Evolutionary conservation across 1,140 invertebrate species (phyloP).

Genomic region (Drosophila albomicans): DNA sequence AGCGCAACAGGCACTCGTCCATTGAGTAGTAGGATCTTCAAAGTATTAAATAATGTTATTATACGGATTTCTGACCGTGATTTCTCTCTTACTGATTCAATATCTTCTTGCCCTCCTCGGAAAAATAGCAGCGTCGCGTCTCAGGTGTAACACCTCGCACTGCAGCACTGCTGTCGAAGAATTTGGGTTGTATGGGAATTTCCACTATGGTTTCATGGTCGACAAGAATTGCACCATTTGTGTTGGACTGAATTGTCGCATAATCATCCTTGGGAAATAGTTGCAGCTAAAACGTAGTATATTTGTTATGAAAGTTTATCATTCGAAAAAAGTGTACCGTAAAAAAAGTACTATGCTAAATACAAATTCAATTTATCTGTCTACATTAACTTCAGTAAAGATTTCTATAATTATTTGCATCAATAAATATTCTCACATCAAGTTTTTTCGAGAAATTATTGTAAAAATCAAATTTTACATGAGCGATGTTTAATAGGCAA

Average conservation of each 20-base stretch:
- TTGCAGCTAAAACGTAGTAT: slow-evolving; percentile 44
- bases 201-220: slow-evolving; percentile 71
- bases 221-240: slow-evolving; percentile 69
- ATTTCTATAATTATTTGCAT: too few relatives aligned
- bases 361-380: too few relatives aligned
- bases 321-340: too few relatives aligned
- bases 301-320: too few relatives aligned
- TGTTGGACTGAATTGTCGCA: slow-evolving; percentile 65
- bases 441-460: too few relatives aligned
- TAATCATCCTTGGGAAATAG: slow-evolving; percentile 73
- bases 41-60: neutral
- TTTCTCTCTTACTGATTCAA: slow-evolving; percentile 67
- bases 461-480: too few relatives aligned
- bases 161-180: slow-evolving; percentile 58
- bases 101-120: slow-evolving; percentile 67
- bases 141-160: slow-evolving; percentile 50
- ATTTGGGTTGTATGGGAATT: slow-evolving; percentile 74
- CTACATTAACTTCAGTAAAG: too few relatives aligned
- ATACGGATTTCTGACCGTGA: neutral
- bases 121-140: slow-evolving; percentile 69
- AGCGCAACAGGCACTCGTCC: slow-evolving; percentile 72
- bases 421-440: too few relatives aligned
- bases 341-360: too few relatives aligned
- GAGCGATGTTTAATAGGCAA: too few relatives aligned
- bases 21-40: slow-evolving; percentile 74